Evolutionary conservation across 2,797 vertebrate species (phyloP).

Genomic region (Mus spretus): DNA sequence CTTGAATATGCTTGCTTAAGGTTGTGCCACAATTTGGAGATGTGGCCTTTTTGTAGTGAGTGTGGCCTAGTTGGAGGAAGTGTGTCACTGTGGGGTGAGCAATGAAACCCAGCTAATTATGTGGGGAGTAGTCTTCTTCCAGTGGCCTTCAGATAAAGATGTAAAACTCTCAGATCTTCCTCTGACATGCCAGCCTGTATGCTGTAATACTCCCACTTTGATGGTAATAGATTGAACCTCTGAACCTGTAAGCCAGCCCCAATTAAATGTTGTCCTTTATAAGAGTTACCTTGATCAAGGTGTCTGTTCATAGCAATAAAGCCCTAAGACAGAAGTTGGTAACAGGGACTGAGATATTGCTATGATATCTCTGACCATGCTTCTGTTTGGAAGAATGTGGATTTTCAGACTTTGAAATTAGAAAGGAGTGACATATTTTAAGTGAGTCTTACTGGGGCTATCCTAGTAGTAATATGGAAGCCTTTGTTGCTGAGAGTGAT

Average conservation of each 20-base stretch:
- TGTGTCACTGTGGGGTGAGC: neutral
- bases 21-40: neutral
- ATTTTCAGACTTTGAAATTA: neutral
- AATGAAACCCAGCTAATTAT: neutral
- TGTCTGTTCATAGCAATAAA: neutral
- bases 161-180: neutral
- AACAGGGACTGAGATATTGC: neutral
- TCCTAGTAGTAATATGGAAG: neutral
- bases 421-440: neutral
- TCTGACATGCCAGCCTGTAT: neutral
- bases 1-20: neutral
- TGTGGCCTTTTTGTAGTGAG: neutral
- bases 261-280: neutral
- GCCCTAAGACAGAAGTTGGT: neutral
- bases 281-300: neutral
- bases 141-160: neutral
- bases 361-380: neutral
- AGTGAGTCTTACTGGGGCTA: neutral
- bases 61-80: neutral
- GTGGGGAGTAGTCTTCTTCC: neutral
- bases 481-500: neutral
- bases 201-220: neutral
- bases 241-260: neutral
- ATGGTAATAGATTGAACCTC: neutral
- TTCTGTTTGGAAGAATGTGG: neutral